Evolutionary conservation across 2,113 vertebrate genomes (phyloP).

Genomic region (Microcebus griseorufus): DNA sequence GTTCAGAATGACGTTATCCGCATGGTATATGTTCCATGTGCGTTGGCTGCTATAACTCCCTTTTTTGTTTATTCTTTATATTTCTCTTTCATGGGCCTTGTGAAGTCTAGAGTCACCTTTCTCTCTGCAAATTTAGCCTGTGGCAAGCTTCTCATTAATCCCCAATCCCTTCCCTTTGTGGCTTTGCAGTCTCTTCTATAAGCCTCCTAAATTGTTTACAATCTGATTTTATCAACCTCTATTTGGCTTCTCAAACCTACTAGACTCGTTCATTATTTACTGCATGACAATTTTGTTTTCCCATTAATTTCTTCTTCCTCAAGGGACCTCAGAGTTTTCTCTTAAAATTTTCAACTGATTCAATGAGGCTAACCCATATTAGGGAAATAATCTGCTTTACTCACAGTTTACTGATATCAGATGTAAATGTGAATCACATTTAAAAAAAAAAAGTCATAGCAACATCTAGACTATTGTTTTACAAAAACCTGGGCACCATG

Average conservation of each 20-base stretch:
- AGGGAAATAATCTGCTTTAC: background rate
- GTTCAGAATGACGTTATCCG: background rate
- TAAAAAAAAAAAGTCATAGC: background rate
- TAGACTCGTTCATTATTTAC: background rate
- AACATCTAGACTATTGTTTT: background rate
- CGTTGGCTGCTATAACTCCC: background rate
- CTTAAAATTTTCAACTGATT: background rate
- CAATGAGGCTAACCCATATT: background rate
- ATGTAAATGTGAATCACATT: background rate
- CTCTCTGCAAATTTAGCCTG: background rate
- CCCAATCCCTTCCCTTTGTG: background rate
- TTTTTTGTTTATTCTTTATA: background rate
- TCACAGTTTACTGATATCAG: background rate
- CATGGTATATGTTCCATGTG: accelerated
- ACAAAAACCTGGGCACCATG: background rate
- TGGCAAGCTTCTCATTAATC: background rate
- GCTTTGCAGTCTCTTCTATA: background rate
- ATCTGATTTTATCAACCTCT: background rate
- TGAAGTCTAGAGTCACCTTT: background rate
- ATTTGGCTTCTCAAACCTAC: background rate
- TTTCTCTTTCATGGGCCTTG: background rate
- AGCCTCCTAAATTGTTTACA: background rate
- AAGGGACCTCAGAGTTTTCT: background rate
- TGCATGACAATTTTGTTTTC: background rate
- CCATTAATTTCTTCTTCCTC: background rate